Percentiles rank a stretch among this genome's conserved stretches.
phyloP scores from a whole-genome alignment of 2,113 vertebrate genomes.

The Vulpes lagopus region DNA sequence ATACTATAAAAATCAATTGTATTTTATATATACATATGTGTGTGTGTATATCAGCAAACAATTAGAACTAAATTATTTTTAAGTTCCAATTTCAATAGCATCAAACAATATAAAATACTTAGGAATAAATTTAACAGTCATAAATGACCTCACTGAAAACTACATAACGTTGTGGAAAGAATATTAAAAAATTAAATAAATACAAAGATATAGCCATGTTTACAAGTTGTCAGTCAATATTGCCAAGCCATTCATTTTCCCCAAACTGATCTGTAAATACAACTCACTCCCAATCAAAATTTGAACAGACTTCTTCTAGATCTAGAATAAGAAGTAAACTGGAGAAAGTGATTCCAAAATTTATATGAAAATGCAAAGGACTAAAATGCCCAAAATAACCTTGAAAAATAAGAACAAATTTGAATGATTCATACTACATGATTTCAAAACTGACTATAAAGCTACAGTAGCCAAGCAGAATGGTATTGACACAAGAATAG shows the following conservation, averaged over 20 bases:
- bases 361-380: background rate
- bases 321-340: background rate
- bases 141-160: background rate
- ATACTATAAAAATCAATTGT: background rate
- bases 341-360: background rate
- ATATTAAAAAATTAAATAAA: background rate
- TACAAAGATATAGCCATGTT: background rate
- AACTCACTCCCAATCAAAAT: background rate
- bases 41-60: background rate
- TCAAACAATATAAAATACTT: slow-evolving; percentile 11
- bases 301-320: background rate
- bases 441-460: background rate
- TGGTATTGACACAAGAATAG: background rate
- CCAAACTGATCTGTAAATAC: background rate
- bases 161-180: background rate
- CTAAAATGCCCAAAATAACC: background rate
- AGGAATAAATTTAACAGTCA: background rate
- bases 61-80: background rate
- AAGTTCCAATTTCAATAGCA: slow-evolving; percentile 8
- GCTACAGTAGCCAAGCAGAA: background rate
- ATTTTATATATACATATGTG: background rate
- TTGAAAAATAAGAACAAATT: background rate
- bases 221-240: background rate
- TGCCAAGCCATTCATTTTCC: background rate
- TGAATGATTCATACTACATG: background rate